These are phyloP conservation scores for Ptyas mucosa DNA, from an alignment of 2,113 vertebrate genomes.

Conservation along the genomic window DNA sequence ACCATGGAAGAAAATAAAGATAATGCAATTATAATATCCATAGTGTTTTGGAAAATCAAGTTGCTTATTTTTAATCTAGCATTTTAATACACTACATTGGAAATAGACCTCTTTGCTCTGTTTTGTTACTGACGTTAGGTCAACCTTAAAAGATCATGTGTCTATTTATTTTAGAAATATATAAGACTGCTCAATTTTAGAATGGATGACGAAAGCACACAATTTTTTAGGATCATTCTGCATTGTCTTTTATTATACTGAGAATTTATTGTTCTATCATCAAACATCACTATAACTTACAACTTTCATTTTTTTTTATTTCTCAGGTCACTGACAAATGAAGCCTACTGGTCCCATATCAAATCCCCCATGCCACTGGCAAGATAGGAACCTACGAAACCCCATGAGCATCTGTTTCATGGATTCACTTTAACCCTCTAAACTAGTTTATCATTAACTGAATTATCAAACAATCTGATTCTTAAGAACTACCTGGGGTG, in stretches of 20 bases:
- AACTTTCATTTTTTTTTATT: neutral
- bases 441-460: neutral
- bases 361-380: neutral
- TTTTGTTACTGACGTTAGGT: neutral
- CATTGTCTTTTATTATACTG: neutral
- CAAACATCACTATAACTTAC: neutral
- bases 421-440: neutral
- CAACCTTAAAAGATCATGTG: neutral
- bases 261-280: neutral
- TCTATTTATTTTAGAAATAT: neutral
- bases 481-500: neutral
- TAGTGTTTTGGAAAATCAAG: neutral
- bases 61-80: neutral
- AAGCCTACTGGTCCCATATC: neutral
- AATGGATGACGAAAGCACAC: neutral
- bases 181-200: neutral
- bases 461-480: neutral
- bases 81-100: neutral
- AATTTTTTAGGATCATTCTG: neutral
- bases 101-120: neutral
- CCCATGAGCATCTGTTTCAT: neutral
- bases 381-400: neutral
- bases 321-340: neutral
- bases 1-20: neutral
- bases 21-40: neutral